These are phyloP conservation scores for Rutilus rutilus DNA, from an alignment of 2,113 vertebrate species.

Conservation along the genomic window DNA sequence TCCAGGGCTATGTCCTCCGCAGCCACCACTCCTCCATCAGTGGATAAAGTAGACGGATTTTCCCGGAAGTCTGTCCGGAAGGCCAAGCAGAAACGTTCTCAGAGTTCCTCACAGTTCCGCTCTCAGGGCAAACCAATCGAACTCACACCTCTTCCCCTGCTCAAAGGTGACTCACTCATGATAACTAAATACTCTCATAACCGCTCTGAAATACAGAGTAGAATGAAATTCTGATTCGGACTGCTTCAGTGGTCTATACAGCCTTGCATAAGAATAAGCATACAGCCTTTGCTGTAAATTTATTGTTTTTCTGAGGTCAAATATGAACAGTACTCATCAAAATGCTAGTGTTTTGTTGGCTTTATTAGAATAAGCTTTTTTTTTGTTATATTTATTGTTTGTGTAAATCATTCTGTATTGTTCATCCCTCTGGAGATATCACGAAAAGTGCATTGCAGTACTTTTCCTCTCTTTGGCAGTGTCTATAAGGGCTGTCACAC, in stretches of 20 bases:
- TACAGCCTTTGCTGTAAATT: background rate
- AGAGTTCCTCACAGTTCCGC: conserved; percentile 98
- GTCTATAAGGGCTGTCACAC: background rate
- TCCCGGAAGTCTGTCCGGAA: conserved; percentile 99
- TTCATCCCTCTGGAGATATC: too few species aligned
- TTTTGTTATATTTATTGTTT: background rate
- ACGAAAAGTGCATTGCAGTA: background rate
- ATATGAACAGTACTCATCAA: background rate
- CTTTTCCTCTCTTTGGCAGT: background rate
- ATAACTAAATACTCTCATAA: background rate
- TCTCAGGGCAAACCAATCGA: conserved; percentile 99
- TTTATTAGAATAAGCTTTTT: background rate
- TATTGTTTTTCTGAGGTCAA: background rate
- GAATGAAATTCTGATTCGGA: background rate
- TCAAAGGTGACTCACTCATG: conserved; percentile 85
- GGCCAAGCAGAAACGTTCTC: conserved; percentile 99
- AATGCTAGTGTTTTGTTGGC: background rate
- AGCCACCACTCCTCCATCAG: conserved; percentile 98
- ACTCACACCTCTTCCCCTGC: conserved; percentile 96
- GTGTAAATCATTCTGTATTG: too few species aligned
- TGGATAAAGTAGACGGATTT: conserved; percentile 99
- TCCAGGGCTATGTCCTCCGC: conserved; percentile 99
- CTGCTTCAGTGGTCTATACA: background rate
- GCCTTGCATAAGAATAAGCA: background rate
- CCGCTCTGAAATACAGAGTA: background rate